Evolutionary conservation across 2,797 vertebrate species (phyloP), one percentile per base, ranked within the genome.

Genomic region (Onychomys torridus): DNA sequence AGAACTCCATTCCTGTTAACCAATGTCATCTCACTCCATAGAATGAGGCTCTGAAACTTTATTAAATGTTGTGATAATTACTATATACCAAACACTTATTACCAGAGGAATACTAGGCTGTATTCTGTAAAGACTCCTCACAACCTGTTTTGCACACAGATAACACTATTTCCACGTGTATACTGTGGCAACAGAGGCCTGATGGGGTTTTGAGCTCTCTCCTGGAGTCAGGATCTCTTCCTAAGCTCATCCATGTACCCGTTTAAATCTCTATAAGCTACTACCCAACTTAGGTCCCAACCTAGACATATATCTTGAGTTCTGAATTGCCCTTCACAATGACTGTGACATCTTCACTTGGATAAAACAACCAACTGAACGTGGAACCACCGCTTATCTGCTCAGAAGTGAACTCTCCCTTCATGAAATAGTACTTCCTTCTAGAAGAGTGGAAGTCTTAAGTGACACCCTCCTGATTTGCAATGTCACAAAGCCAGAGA

Each of bases 181-280:
- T 86, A 76, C 84, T 57, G 37, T 92, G 78, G 92, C 63, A 84
- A 40, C 14, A 8, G 14, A 89, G 73, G 57, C 7, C 55, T 34
- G 25, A 81, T 49, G 25, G 55, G 21, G 5, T 65, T 65, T 5
- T 29, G 1, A 34, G 13, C 11, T 25, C 37, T 93, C 6, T 79
- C 75, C 13, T 78, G 61, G 32, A 93, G 52, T 37, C 37, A 92
- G n/a, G 21, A 25, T 37, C 21, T 85, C 37, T 91, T 96, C 29
- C 59, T 95, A 59, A 86, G 63, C 14, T 65, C 19, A 49, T 71
- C 25, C 46, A 84, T 40, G 87, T 5, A 71, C 6, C 27, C 5
- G 32, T 96, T 94, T 83, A 95, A 83, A 77, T 90, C 75, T 90
- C 37, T 92, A 34, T 71, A 82, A 92, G 43, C 27, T 77, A 12